These are phyloP conservation scores for Cettia cetti DNA, from an alignment of 2,113 vertebrate species.

Conservation along the genomic window DNA sequence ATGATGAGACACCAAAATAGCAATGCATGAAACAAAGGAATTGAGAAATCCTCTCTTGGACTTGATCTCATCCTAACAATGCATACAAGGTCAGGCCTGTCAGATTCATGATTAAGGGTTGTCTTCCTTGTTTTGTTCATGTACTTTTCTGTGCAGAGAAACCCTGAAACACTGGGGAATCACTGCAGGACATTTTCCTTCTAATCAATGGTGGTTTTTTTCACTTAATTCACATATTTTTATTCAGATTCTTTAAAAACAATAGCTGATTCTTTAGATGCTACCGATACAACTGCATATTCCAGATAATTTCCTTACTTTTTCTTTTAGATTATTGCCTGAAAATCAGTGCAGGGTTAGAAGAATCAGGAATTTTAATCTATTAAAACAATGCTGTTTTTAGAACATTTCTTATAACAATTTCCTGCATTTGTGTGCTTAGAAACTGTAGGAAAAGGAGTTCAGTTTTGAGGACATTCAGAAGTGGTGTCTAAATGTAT, in stretches of 20 bases:
- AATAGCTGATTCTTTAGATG: neutral
- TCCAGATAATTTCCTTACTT: neutral
- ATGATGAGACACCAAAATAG: neutral
- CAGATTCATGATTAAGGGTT: neutral
- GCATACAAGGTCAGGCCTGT: neutral
- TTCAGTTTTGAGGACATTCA: neutral
- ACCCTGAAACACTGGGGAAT: neutral
- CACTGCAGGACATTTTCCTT: neutral
- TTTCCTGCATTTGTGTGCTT: constrained; percentile 24
- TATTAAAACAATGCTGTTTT: neutral
- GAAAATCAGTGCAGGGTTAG: neutral
- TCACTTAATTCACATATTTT: neutral
- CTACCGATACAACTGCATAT: neutral
- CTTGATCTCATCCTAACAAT: neutral
- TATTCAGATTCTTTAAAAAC: neutral
- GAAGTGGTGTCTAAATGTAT: neutral
- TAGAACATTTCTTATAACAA: neutral
- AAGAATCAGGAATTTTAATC: neutral
- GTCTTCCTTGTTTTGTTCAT: constrained; percentile 24
- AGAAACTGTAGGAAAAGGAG: neutral
- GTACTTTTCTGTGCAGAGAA: neutral
- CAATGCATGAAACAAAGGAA: neutral
- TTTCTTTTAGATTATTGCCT: neutral
- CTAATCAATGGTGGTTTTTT: neutral
- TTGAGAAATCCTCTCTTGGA: neutral